phyloP scores from a whole-genome alignment of 2,797 vertebrate species.

The Spheniscus humboldti region DNA sequence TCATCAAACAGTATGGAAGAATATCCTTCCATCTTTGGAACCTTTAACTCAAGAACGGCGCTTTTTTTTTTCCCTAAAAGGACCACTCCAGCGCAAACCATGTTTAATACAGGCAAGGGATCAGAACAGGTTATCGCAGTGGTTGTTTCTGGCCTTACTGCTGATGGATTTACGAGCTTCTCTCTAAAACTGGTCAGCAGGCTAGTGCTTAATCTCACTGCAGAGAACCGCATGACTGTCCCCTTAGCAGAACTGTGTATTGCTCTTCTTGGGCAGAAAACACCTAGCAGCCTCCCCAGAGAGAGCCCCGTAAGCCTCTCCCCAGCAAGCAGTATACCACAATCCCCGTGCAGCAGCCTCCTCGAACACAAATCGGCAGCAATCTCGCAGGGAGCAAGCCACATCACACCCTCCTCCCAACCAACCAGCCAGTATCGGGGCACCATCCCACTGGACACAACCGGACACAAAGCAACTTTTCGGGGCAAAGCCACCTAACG shows the following conservation, averaged over 20 bases:
- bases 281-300: not conserved
- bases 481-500: not conserved
- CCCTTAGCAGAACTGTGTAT: rapidly evolving
- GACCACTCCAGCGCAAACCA: not conserved
- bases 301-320: not conserved
- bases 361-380: not conserved
- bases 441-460: not conserved
- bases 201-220: not conserved
- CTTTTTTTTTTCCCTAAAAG: not conserved
- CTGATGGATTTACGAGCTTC: not conserved
- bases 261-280: not conserved
- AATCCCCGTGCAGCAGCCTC: not conserved
- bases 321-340: not conserved
- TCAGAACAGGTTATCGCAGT: not conserved
- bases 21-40: not conserved
- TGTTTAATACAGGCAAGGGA: not conserved
- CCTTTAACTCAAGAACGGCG: not conserved
- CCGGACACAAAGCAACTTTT: not conserved
- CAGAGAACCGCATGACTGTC: not conserved
- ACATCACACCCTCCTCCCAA: not conserved
- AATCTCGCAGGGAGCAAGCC: not conserved
- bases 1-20: not conserved
- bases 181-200: not conserved
- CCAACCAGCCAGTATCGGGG: not conserved
- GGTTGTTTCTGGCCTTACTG: not conserved